Conservation (phyloP, 37 sponge, comb jelly and placozoan genomes). For the Beroe forskalii region DNA sequence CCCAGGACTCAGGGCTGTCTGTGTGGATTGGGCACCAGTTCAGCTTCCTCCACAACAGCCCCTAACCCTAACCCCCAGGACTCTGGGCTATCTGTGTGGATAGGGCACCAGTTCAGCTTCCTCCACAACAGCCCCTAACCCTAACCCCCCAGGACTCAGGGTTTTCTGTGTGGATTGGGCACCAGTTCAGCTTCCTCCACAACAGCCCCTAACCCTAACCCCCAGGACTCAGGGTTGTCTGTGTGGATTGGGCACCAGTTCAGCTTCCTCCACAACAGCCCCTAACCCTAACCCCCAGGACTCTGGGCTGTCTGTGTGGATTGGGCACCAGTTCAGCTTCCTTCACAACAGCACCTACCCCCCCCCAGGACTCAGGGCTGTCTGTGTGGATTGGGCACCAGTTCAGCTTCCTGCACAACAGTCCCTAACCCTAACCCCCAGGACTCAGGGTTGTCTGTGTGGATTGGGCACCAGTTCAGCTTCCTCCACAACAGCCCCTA, state of each 20-base stretch:
- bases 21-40: slow-evolving; percentile 74
- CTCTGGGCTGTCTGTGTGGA: slow-evolving; percentile 78
- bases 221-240: slow-evolving; percentile 80
- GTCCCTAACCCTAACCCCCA: slow-evolving; percentile 74
- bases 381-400: slow-evolving; percentile 74
- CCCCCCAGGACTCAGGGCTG: slow-evolving; percentile 80
- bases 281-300: slow-evolving; percentile 74
- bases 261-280: slow-evolving; percentile 59
- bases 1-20: slow-evolving; percentile 80
- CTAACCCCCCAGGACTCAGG: slow-evolving; percentile 83
- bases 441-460: slow-evolving; percentile 78
- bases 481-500: slow-evolving; percentile 66
- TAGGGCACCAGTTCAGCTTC: slow-evolving; percentile 70
- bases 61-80: slow-evolving; percentile 74
- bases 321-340: slow-evolving; percentile 70
- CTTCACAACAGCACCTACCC: slow-evolving; percentile 66
- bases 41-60: slow-evolving; percentile 59
- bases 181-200: slow-evolving; percentile 66
- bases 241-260: slow-evolving; percentile 74
- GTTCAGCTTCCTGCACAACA: slow-evolving; percentile 62
- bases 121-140: slow-evolving; percentile 67
- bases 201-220: slow-evolving; percentile 68
- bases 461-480: slow-evolving; percentile 73
- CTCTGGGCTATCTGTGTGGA: slow-evolving; percentile 78
- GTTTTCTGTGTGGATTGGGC: slow-evolving; percentile 74